Evolutionary conservation across 1,140 invertebrate species (phyloP), one percentile per base, ranked within the genome.

Genomic region (Drosophila pandora): DNA sequence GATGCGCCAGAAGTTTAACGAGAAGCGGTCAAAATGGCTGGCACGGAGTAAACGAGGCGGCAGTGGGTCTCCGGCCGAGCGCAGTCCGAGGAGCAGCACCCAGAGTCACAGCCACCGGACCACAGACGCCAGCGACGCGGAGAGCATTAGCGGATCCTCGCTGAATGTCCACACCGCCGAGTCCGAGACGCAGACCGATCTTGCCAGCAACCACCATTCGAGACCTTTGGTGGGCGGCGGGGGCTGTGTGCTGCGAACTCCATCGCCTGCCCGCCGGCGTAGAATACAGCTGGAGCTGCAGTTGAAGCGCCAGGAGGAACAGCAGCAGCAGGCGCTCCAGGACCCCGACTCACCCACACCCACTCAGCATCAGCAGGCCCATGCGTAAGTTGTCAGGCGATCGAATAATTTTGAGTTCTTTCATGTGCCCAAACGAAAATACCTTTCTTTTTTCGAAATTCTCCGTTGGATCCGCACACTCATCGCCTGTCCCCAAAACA

Each of bases 1-100:
- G 91, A 84, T 92, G 72, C 81, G 88, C 63, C 90, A 91, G 49
- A 91, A 91, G 72, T 80, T 91, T 57, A 90, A 90, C 48, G 84
- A 90, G 74, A 76, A 90, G 39, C 79, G 85, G 32, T 84, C 90
- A 30, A 89, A 89, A 56, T 92, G 91, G 91, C 53, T 90, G 61
- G 88, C 88, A 48, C 72, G 79, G 17, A 75, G 65, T 55, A 90
- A 87, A n/a, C 74, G 84, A 5, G 50, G 49, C 12, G 47, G 47
- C 12, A 28, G 32, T 30, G 58, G 34, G 6, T 52, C 68, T 9
- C 64, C 55, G 22, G 32, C 62, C 28, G 58, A 50, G 23, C 34
- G 57, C 9, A 69, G 73, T 48, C 50, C 67, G 0, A 53, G 55
- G 7, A 73, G 69, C 69, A 73, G 69, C 32, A 74, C 57, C 32